Evolutionary conservation across 2,113 vertebrate species (phyloP).

Genomic region (Pollachius pollachius): DNA sequence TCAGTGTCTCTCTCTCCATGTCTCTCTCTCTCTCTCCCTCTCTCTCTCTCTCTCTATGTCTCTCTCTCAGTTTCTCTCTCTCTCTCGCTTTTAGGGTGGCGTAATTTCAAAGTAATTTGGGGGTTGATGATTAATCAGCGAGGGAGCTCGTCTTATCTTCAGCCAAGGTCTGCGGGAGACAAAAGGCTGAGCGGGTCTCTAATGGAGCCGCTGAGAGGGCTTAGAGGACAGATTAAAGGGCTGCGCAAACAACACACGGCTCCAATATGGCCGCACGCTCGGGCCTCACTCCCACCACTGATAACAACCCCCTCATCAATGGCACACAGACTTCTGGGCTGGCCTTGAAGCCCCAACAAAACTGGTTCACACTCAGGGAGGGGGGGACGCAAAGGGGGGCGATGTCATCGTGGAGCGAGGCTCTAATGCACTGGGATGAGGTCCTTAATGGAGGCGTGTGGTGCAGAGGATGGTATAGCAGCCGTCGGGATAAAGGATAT

Average conservation of each 20-base stretch:
- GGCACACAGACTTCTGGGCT: slow-evolving; percentile 24
- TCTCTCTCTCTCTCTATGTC: not conserved
- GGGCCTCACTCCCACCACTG: slow-evolving; percentile 41
- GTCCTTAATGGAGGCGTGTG: slow-evolving; percentile 32
- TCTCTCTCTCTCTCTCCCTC: not conserved
- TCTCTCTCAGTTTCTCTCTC: too few relatives aligned
- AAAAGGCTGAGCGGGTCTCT: slow-evolving; percentile 32
- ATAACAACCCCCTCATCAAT: slow-evolving; percentile 38
- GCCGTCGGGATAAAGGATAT: slow-evolving; percentile 43
- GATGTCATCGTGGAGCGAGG: not conserved
- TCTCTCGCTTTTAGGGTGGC: not conserved
- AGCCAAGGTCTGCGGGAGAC: slow-evolving; percentile 20
- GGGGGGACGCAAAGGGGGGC: not conserved
- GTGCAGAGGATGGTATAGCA: slow-evolving; percentile 13
- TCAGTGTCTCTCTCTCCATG: not conserved
- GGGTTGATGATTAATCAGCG: slow-evolving; percentile 37
- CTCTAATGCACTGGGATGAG: slow-evolving; percentile 24
- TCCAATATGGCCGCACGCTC: slow-evolving; percentile 15
- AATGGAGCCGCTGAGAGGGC: slow-evolving; percentile 41
- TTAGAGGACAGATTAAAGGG: slow-evolving; percentile 39
- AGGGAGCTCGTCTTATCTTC: slow-evolving; percentile 28
- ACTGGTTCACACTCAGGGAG: too few relatives aligned
- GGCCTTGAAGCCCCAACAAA: not conserved
- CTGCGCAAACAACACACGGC: slow-evolving; percentile 28
- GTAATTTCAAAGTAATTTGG: slow-evolving; percentile 11